Evolutionary conservation across 2,888 invertebrate genomes (phyloP), one percentile per base, ranked within the genome.

Genomic region (Ganaspis brasiliensis): DNA sequence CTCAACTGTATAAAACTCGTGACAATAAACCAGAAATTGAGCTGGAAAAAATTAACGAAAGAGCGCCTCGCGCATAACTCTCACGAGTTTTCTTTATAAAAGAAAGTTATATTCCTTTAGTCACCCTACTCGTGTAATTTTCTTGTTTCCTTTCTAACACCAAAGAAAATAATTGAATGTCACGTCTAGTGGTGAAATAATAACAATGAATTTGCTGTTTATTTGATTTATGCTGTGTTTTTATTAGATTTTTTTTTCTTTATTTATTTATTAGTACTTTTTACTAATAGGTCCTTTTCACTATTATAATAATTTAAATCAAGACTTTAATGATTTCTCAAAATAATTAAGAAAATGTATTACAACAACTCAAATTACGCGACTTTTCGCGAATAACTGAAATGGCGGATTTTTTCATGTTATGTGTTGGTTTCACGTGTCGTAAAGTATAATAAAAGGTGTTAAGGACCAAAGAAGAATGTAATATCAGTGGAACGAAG

Each of bases 21-120:
- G 61, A 61, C 61, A 61, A 37, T 61, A 21, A 37, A 61, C n/a
- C n/a, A 61, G 61, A 61, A 37, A 61, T 61, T 37, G 61, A 61
- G 37, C 1, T 52, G 61, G 10, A 61, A 37, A 61, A 61, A 61
- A 61, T 19, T 35, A 14, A 5, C 37, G 12, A 37, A 16, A 35
- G 16, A 35, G 10, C 55, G 19, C 19, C 19, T 16, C 19, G 14
- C 12, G 35, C 5, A 61, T 31, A 55, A 14, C 57, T 57, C 26
- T 57, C 26, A 26, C n/a, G 31, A 35, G 37, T 61, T 61, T 61
- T 61, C 37, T 37, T n/a, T n/a, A n/a, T n/a, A n/a, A n/a, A 16
- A 61, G 37, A 61, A 57, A 37, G 14, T 12, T 26, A 19, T 26
- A 19, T 26, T 57, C 14, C 24, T 26, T 56, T 12, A 24, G 21